Conservation (phyloP, 2,888 invertebrate genomes). For the Lasioglossum leucozonium region DNA sequence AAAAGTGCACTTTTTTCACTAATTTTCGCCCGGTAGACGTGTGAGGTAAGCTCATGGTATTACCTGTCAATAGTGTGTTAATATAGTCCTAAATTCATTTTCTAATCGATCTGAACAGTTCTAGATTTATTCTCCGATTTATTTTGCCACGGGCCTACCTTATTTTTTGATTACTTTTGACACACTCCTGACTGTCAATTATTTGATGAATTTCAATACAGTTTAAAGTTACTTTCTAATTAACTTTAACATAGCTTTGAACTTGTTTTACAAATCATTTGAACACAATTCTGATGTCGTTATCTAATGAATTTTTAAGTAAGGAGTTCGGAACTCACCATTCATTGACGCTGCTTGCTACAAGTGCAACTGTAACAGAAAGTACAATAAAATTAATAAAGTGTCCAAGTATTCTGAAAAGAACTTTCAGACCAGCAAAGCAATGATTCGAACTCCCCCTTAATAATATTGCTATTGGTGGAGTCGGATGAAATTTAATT, state of each 20-base stretch:
- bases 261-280: not conserved
- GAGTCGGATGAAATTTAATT: not conserved
- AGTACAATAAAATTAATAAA: not conserved
- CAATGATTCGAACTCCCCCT: not conserved
- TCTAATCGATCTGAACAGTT: not conserved
- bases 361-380: not conserved
- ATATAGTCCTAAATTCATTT: not conserved
- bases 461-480: not conserved
- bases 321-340: constrained; percentile 6
- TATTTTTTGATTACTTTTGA: not conserved
- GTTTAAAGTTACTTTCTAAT: too few species aligned
- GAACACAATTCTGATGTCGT: not conserved
- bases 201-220: too few species aligned
- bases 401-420: not conserved
- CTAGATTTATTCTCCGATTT: not conserved
- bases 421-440: too few species aligned
- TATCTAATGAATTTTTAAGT: not conserved
- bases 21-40: too few species aligned
- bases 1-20: too few species aligned
- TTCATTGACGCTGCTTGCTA: not conserved
- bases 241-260: not conserved
- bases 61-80: too few species aligned
- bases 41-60: too few species aligned
- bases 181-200: not conserved
- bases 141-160: not conserved